Evolutionary conservation across 2,888 invertebrate species (phyloP).

Genomic region (Caenorhabditis plicata): DNA sequence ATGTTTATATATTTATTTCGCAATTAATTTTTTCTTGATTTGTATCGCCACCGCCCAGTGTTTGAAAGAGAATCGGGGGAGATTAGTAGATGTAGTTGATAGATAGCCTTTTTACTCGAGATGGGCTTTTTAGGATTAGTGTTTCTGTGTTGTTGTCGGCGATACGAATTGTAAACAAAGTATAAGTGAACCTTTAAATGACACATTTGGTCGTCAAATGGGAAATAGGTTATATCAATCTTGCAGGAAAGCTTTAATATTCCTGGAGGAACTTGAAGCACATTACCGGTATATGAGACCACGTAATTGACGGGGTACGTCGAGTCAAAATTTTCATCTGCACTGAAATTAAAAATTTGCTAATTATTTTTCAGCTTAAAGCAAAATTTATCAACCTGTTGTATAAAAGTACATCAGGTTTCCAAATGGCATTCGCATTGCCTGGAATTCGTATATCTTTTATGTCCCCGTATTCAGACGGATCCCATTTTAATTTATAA

Average conservation of each 20-base stretch:
- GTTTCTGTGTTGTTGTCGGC: not conserved
- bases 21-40: not conserved
- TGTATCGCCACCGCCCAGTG: too few relatives aligned
- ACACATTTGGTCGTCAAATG: slow-evolving; percentile 70
- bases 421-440: slow-evolving; percentile 51
- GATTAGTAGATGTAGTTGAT: slow-evolving; percentile 37
- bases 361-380: not conserved
- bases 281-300: slow-evolving; percentile 88
- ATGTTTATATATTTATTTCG: not conserved
- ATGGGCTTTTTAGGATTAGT: slow-evolving; percentile 7
- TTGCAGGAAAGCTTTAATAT: slow-evolving; percentile 77
- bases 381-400: slow-evolving; percentile 34
- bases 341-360: slow-evolving; percentile 15
- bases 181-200: slow-evolving; percentile 41
- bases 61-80: slow-evolving; percentile 2
- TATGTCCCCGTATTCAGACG: slow-evolving; percentile 51
- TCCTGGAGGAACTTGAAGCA: slow-evolving; percentile 86
- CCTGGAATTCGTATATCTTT: slow-evolving; percentile 53
- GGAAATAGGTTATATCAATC: slow-evolving; percentile 89
- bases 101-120: slow-evolving; percentile 25
- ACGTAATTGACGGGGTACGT: slow-evolving; percentile 68
- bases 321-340: slow-evolving; percentile 56
- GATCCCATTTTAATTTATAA: slow-evolving; percentile 55
- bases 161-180: not conserved
- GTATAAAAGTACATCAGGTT: slow-evolving; percentile 51